Base-by-base conservation (phyloP, 1,140 invertebrate species). In the Diachasmimorpha longicaudata region DNA sequence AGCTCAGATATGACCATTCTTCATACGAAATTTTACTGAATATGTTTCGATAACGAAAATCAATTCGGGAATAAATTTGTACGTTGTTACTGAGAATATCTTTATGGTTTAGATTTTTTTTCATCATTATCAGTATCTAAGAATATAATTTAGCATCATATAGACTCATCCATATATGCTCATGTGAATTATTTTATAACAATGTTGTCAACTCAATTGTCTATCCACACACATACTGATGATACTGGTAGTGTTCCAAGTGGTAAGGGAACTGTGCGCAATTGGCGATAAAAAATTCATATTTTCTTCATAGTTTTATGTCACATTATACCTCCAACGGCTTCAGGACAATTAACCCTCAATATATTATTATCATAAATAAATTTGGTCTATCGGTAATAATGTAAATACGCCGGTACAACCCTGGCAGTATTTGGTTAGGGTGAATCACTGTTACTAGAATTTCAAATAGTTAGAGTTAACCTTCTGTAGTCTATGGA, bases 341-440 rank as follows among this genome's bases (percentile, higher is more conserved):
- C 58, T 23, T 63, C 23, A 63, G 58, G 58, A 63, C 19, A 63
- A 25, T 25, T 19, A 25, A 63, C 21, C 58, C 58, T 63, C 58
- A 63, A 87, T 87, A 89, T 89, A 88, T 88, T 89, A 89, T 89
- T 88, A 88, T 88, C 87, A 89, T 89, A 89, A 89, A 89, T 89
- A 89, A 88, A 87, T 89, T 89, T 89, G 87, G 87, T 89, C 86
- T 89, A 88, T 88, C 85, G 86, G 85, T 89, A 89, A 88, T 89
- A 88, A 87, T 86, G 84, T 87, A 85, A 87, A 89, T 88, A 88
- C 86, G 85, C 86, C 86, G 81, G 83, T 87, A 84, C 74, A 82
- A 85, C 81, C 85, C 85, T 86, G 87, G 85, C 87, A 88, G 88
- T 88, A 88, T 88, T 88, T 88, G 87, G 87, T 88, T 83, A 82